Percentiles rank a stretch among this genome's conserved stretches.
phyloP scores from a whole-genome alignment of 2,888 invertebrate genomes.

The Sthenelais limicola region DNA sequence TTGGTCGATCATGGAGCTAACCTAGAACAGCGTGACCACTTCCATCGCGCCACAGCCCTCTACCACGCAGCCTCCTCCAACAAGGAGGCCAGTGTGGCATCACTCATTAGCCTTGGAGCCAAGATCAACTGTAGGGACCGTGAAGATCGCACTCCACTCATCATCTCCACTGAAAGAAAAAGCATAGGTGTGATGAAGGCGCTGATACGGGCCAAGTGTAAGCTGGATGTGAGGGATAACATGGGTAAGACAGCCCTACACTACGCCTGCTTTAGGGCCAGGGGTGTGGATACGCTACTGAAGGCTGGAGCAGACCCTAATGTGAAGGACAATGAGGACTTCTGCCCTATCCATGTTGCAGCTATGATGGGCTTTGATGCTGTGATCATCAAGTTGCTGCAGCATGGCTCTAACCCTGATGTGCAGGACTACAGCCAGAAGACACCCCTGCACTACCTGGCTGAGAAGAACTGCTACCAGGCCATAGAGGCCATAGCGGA shows the following conservation, averaged over 20 bases:
- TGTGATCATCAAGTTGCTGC: constrained; percentile 59
- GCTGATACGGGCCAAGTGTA: constrained; percentile 39
- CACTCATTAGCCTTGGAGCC: constrained; percentile 57
- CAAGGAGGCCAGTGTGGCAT: constrained; percentile 51
- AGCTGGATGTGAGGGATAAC: constrained; percentile 57
- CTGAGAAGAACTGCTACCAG: constrained; percentile 66
- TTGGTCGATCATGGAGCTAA: constrained; percentile 3
- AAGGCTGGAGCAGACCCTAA: constrained; percentile 64
- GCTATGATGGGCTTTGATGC: constrained; percentile 67
- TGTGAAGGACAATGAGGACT: constrained; percentile 60
- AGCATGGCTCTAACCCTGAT: constrained; percentile 60
- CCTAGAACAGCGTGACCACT: background rate
- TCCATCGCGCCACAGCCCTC: background rate
- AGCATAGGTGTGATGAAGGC: constrained; percentile 29
- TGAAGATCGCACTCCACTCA: constrained; percentile 66
- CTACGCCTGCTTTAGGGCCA: constrained; percentile 63
- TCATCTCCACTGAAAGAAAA: constrained; percentile 55
- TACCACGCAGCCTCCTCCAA: constrained; percentile 39
- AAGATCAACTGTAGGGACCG: constrained; percentile 56
- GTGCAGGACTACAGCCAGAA: constrained; percentile 56
- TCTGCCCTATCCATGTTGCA: constrained; percentile 64
- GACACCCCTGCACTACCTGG: constrained; percentile 64
- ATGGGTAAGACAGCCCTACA: constrained; percentile 75
- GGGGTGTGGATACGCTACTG: constrained; percentile 60
- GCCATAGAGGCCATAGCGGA: constrained; percentile 59